phyloP scores from a whole-genome alignment of 2,888 invertebrate genomes.

The Agonum fuliginosum region DNA sequence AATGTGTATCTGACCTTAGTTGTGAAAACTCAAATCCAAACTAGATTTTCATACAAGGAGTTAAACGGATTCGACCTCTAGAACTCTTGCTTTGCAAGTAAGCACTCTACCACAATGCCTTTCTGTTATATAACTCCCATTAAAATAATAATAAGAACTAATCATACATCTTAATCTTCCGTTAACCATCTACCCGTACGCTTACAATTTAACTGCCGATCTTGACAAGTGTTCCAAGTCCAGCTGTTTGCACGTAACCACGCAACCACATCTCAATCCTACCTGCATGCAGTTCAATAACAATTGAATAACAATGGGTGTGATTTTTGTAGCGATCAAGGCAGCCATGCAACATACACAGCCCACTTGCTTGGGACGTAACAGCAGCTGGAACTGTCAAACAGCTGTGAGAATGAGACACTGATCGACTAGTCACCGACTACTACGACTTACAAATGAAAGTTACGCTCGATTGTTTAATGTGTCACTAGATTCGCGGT shows the following conservation, averaged over 20 bases:
- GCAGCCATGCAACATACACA: background rate
- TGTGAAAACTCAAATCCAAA: no score
- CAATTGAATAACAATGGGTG: conserved; percentile 22
- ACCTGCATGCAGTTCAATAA: conserved; percentile 36
- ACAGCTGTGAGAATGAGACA: conserved; percentile 18
- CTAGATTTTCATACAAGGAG: no score
- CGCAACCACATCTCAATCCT: background rate
- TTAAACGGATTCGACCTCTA: no score
- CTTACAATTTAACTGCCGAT: no score
- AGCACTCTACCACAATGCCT: no score
- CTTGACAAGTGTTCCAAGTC: conserved; percentile 32
- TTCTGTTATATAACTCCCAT: no score
- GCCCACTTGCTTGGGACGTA: conserved; percentile 25
- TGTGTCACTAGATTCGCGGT: conserved; percentile 17
- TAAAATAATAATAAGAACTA: no score
- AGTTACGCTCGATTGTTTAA: conserved; percentile 22
- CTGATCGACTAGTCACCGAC: background rate
- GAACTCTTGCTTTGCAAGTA: no score
- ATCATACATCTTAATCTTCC: no score
- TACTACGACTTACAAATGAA: background rate
- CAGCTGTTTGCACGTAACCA: background rate
- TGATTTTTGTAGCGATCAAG: conserved; percentile 21
- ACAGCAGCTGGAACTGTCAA: conserved; percentile 21
- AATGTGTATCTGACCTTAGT: no score
- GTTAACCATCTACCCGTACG: no score